Evolutionary conservation across 2,113 vertebrate species (phyloP).

Genomic region (Struthio camelus): DNA sequence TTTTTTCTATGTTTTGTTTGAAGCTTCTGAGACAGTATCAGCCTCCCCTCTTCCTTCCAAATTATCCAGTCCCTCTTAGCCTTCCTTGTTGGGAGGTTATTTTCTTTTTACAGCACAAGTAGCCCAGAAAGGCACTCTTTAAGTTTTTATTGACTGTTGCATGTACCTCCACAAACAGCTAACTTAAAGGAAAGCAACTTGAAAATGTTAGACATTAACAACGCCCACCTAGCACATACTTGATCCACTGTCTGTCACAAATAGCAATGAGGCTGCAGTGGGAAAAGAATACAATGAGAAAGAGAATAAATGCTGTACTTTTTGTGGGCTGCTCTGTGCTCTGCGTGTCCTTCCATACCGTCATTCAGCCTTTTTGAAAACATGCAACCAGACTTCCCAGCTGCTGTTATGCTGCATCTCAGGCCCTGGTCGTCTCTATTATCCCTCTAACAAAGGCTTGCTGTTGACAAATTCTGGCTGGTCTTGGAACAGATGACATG

Average conservation of each 20-base stretch:
- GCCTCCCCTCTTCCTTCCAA: accelerated
- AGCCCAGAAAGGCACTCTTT: not conserved
- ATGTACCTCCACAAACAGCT: not conserved
- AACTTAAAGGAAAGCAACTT: not conserved
- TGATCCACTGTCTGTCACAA: not conserved
- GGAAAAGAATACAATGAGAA: not conserved
- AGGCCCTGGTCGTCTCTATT: not conserved
- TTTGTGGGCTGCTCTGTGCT: not conserved
- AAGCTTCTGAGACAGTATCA: not conserved
- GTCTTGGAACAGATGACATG: not conserved
- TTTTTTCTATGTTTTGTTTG: accelerated
- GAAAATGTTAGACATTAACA: slow-evolving; percentile 4
- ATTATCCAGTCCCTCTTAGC: not conserved
- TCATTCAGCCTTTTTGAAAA: not conserved
- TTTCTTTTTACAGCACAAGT: not conserved
- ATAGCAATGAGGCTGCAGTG: not conserved
- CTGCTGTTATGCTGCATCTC: not conserved
- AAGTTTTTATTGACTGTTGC: not conserved
- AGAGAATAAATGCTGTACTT: not conserved
- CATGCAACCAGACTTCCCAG: not conserved
- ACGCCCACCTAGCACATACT: not conserved
- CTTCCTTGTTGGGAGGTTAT: not conserved
- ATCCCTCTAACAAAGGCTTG: not conserved
- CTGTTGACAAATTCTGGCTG: not conserved
- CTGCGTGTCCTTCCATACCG: not conserved